A percentile compares a stretch with the other conserved stretches of the same genome.
Evolutionary conservation across 2,888 invertebrate species (phyloP).

Genomic region (Eledona agricola): DNA sequence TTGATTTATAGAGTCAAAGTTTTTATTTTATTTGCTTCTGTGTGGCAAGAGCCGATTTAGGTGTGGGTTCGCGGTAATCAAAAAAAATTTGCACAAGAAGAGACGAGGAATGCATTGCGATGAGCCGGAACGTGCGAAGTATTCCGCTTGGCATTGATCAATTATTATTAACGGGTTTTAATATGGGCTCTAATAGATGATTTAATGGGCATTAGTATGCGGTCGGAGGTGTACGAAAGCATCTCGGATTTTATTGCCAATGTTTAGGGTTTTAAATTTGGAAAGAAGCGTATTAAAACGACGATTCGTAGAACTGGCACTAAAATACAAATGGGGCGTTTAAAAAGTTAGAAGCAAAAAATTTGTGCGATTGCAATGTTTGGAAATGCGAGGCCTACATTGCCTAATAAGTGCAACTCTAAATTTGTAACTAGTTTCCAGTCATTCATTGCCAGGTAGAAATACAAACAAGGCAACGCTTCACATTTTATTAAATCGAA

Average conservation of each 20-base stretch:
- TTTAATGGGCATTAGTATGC: constrained; percentile 23
- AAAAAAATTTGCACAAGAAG: background rate
- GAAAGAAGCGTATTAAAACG: too few species aligned
- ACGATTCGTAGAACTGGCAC: too few species aligned
- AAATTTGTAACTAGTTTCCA: too few species aligned
- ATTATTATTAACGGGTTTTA: constrained; percentile 22
- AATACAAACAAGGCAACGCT: too few species aligned
- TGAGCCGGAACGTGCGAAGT: background rate
- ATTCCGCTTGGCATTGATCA: constrained; percentile 8
- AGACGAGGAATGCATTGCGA: constrained; percentile 15
- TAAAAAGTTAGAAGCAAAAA: too few species aligned
- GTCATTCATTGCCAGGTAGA: too few species aligned
- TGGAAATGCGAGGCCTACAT: too few species aligned
- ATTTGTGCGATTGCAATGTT: too few species aligned
- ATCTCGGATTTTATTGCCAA: constrained; percentile 14
- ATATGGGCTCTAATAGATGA: constrained; percentile 17
- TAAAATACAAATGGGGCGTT: too few species aligned
- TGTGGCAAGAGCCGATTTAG: constrained; percentile 27
- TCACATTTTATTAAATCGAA: too few species aligned
- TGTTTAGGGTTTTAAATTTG: constrained; percentile 8
- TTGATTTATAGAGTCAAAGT: constrained; percentile 29
- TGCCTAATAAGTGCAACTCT: too few species aligned
- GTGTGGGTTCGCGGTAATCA: constrained; percentile 22
- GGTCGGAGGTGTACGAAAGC: constrained; percentile 2
- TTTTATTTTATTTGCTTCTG: constrained; percentile 28